Percentiles rank a stretch among this genome's conserved stretches.
These are phyloP conservation scores for Notolepis coatsorum DNA, from an alignment of 2,797 vertebrate species.

Conservation along the genomic window DNA sequence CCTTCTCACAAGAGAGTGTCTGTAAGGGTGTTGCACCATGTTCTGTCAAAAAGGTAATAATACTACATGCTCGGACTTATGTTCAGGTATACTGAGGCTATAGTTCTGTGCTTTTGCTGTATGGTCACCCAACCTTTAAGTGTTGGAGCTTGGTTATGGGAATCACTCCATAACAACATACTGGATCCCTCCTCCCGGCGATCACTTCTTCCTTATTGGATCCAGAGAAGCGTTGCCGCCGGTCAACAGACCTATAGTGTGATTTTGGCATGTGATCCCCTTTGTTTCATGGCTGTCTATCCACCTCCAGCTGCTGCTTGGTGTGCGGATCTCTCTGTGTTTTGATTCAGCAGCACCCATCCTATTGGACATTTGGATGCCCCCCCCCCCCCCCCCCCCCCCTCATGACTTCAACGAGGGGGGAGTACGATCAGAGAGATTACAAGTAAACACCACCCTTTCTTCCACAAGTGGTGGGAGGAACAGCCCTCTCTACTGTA, in stretches of 20 bases:
- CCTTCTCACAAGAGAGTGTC: slow-evolving; percentile 11
- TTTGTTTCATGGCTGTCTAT: background rate
- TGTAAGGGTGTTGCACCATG: background rate
- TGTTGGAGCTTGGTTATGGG: slow-evolving; percentile 35
- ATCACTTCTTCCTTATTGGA: slow-evolving; percentile 50
- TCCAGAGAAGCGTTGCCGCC: slow-evolving; percentile 23
- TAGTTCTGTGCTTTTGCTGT: slow-evolving; percentile 1
- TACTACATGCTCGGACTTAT: background rate
- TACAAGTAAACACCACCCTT: background rate
- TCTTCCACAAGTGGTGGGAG: no score
- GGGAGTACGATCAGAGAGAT: slow-evolving; percentile 12
- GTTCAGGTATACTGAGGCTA: background rate
- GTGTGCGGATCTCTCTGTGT: no score
- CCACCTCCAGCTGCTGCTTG: background rate
- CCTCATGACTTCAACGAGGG: no score
- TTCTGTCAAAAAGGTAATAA: background rate
- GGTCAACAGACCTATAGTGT: slow-evolving; percentile 40
- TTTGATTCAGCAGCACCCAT: no score
- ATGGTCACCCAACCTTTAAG: slow-evolving; percentile 4
- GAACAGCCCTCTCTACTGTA: background rate
- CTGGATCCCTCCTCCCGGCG: slow-evolving; percentile 20
- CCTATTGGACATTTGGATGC: no score
- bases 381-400: no score
- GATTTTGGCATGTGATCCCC: slow-evolving; percentile 54
- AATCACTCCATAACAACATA: slow-evolving; percentile 51